Base-by-base conservation (phyloP, 2,888 invertebrate species). In the Sinelater perroti region DNA sequence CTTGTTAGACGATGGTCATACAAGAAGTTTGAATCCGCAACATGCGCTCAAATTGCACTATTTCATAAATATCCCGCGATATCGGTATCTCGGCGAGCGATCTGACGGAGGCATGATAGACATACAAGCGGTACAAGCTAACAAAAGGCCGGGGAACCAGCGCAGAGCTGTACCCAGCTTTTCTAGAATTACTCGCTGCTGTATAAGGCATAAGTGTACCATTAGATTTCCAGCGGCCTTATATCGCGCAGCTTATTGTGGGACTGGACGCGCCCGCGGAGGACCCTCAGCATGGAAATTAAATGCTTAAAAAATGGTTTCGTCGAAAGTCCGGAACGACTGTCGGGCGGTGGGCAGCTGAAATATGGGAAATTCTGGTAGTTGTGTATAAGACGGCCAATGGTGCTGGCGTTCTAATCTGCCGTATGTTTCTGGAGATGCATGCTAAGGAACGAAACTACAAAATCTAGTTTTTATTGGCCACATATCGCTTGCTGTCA, bases 51-150 rank as follows among this genome's bases (percentile, higher is more conserved):
- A 56, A 56, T 55, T 35, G 36, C 54, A 58, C 55, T 56, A 64
- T 60, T 64, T 58, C 60, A 60, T 64, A 62, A 64, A 62, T 60
- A 64, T 56, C 62, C 54, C 51, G 45, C 42, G 56, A 60, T 62
- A 62, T 62, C 64, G 56, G 60, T 62, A 64, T 64, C 64, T 54
- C 21, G 30, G 52, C 38, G 49, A 64, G 46, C 47, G 49, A 62
- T 62, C 62, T 64, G 64, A 64, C 64, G 58, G 62, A 49, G 45
- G 60, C 62, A 56, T 64, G 64, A 64, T 64, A 62, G 64, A 64
- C 64, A 62, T 60, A 62, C 60, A 57, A 56, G 60, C 64, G 64
- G 64, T 60, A 47, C 56, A 47, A 54, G 53, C 51, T 56, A 64
- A 62, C 62, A 64, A 64, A 62, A 53, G 64, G 56, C 49, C 58